A percentile compares a stretch with the other conserved stretches of the same genome.
Conservation (phyloP, 2,888 invertebrate species). For the Limnephilus lunatus region DNA sequence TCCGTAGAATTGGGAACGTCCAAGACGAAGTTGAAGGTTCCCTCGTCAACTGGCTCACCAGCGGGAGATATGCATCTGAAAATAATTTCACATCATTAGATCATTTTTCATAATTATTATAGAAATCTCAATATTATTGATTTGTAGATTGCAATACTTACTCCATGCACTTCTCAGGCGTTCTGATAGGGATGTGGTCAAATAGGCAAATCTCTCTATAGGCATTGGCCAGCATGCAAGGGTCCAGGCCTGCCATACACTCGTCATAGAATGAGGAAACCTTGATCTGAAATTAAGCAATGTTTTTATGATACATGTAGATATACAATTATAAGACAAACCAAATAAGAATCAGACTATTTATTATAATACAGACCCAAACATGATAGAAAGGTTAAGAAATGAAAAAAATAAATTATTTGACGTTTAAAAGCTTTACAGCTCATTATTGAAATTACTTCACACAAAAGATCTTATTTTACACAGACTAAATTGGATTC, state of each 20-base stretch:
- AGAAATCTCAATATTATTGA: neutral
- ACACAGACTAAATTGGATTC: too few relatives aligned
- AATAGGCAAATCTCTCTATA: slow-evolving; percentile 89
- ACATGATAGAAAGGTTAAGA: too few relatives aligned
- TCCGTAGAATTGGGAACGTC: slow-evolving; percentile 86
- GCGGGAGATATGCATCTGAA: slow-evolving; percentile 83
- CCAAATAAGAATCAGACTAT: too few relatives aligned
- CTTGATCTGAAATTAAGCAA: slow-evolving; percentile 74
- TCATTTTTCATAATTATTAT: neutral
- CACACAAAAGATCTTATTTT: too few relatives aligned
- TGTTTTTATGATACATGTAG: slow-evolving; percentile 65
- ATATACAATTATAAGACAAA: too few relatives aligned
- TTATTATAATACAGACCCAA: too few relatives aligned
- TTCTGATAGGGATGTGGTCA: slow-evolving; percentile 85
- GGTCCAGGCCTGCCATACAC: slow-evolving; percentile 79
- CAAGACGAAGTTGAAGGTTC: slow-evolving; percentile 83
- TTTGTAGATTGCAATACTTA: slow-evolving; percentile 72
- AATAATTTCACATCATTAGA: neutral
- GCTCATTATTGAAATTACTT: too few relatives aligned
- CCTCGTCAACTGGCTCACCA: slow-evolving; percentile 85
- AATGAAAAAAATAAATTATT: too few relatives aligned
- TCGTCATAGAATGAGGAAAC: slow-evolving; percentile 80
- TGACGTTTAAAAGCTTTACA: too few relatives aligned
- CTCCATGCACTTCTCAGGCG: slow-evolving; percentile 89
- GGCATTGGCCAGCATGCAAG: slow-evolving; percentile 88